These are phyloP conservation scores for Leptoteleia sp. DNA, from an alignment of 1,140 invertebrate genomes.

Conservation along the genomic window DNA sequence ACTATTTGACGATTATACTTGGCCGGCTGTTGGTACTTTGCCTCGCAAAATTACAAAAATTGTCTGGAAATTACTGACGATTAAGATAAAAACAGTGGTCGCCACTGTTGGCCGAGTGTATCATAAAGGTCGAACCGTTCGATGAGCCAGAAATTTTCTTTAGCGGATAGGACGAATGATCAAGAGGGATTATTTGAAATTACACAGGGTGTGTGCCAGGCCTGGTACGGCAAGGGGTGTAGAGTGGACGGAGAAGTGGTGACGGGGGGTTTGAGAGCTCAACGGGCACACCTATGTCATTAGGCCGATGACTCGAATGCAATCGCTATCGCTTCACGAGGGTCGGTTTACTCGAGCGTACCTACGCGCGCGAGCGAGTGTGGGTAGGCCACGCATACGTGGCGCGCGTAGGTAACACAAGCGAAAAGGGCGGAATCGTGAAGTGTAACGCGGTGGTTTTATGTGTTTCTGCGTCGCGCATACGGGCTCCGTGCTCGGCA, in stretches of 20 bases:
- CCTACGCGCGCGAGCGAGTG: slow-evolving; percentile 24
- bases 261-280: slow-evolving; percentile 61
- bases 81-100: slow-evolving; percentile 6
- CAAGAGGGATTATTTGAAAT: slow-evolving; percentile 67
- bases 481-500: slow-evolving; percentile 46
- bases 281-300: slow-evolving; percentile 74
- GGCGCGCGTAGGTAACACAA: slow-evolving; percentile 28
- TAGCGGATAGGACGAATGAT: slow-evolving; percentile 44
- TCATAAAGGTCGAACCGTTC: slow-evolving; percentile 42
- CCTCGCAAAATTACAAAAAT: slow-evolving; percentile 2
- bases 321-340: slow-evolving; percentile 67
- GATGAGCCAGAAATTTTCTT: slow-evolving; percentile 59
- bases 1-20: no score
- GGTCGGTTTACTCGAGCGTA: slow-evolving; percentile 67
- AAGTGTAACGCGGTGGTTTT: slow-evolving; percentile 63
- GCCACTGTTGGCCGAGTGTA: slow-evolving; percentile 9
- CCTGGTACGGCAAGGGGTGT: slow-evolving; percentile 56
- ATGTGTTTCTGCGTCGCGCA: slow-evolving; percentile 58
- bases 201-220: slow-evolving; percentile 47
- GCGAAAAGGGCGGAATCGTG: slow-evolving; percentile 46
- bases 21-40: no score
- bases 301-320: slow-evolving; percentile 73
- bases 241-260: slow-evolving; percentile 57
- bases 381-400: no score
- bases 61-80: slow-evolving; percentile 3